Evolutionary conservation across 1,140 invertebrate genomes (phyloP).

Genomic region (Acromyrmex heyeri): DNA sequence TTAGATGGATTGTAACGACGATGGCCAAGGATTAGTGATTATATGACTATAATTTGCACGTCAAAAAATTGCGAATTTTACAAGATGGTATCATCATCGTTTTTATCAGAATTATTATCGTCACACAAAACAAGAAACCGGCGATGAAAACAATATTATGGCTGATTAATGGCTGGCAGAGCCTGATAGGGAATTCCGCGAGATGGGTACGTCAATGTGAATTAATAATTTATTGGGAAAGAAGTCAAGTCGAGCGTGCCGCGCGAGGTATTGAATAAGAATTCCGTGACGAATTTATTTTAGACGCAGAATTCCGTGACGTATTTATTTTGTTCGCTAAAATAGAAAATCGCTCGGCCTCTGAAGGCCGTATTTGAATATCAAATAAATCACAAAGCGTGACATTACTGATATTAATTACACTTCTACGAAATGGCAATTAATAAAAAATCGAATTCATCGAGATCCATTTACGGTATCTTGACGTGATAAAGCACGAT

Average conservation of each 20-base stretch:
- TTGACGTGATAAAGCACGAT: background rate
- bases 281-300: conserved; percentile 48
- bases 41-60: background rate
- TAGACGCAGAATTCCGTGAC: background rate
- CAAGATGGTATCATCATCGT: background rate
- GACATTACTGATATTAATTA: conserved; percentile 31
- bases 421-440: conserved; percentile 7
- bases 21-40: background rate
- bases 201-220: background rate
- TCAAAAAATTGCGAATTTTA: conserved; percentile 20
- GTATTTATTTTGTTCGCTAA: conserved; percentile 48
- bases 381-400: conserved; percentile 56
- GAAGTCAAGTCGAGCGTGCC: background rate
- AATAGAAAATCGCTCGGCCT: conserved; percentile 35
- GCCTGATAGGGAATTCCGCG: conserved; percentile 46
- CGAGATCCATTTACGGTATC: background rate
- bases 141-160: conserved; percentile 49
- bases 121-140: conserved; percentile 29
- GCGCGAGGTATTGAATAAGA: conserved; percentile 8
- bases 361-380: conserved; percentile 52
- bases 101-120: background rate
- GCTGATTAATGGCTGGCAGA: conserved; percentile 64
- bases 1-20: background rate
- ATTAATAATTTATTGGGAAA: conserved; percentile 54
- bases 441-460: background rate